Conservation (phyloP, 2,113 vertebrate species). For the Xerus inauris region DNA sequence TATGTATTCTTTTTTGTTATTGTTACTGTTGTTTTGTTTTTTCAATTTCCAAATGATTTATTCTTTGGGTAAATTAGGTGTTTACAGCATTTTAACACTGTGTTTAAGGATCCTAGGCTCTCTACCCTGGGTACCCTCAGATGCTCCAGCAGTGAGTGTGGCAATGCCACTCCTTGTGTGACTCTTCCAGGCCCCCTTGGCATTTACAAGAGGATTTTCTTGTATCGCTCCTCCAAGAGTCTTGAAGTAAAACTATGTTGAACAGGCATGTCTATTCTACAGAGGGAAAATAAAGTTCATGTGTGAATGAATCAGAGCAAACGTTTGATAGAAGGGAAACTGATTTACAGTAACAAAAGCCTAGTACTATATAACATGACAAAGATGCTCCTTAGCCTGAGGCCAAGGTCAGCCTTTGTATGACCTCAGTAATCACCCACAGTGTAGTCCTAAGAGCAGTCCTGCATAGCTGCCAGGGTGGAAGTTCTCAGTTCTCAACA, state of each 20-base stretch:
- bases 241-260: neutral
- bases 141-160: too few species aligned
- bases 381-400: neutral
- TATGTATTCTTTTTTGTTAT: neutral
- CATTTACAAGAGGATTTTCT: neutral
- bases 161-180: rapidly evolving
- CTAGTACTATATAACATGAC: neutral
- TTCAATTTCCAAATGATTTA: neutral
- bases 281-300: neutral
- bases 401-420: neutral
- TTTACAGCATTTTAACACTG: neutral
- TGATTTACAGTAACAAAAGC: neutral
- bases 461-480: rapidly evolving
- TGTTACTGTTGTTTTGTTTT: too few species aligned
- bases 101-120: neutral
- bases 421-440: too few species aligned
- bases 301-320: neutral
- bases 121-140: neutral
- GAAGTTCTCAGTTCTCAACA: neutral
- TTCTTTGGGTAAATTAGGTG: neutral
- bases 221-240: neutral
- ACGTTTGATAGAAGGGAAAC: neutral
- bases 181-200: neutral
- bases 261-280: neutral
- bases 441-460: neutral